Base-by-base conservation (phyloP, 2,113 vertebrate species). In the Psittacula cyanocephala region DNA sequence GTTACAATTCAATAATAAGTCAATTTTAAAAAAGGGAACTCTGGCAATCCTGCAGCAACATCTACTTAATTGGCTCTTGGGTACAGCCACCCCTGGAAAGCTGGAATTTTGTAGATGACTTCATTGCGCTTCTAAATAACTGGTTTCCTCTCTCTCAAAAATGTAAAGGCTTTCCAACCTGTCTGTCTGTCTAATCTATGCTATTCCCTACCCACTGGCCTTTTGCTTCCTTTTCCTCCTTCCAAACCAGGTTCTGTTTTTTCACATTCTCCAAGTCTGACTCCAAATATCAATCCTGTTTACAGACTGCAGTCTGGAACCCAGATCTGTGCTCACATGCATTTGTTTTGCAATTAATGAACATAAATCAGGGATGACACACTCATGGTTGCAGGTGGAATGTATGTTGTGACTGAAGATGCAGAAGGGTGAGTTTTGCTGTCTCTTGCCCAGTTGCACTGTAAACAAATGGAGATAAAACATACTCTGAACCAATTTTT, bases 291-390 rank as follows among this genome's bases (percentile, higher is more conserved):
- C 91, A 93, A 12, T 97, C 93, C 85, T 39, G 25, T 83, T 90
- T 93, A 75, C 57, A 89, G 55, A 87, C 70, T 86, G 57, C 53
- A 89, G 81, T 74, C 77, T 93, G 65, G 63, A 96, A 96, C 77
- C 62, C 76, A 94, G 49, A 72, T 95, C 81, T 90, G 50, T 70
- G 63, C 52, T 96, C 91, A 93, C 86, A 49, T 93, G 74, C 75
- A 37, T 96, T 97, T 96, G 86, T 77, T 75, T 89, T 96, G 79
- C 96, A 89, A 97, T 96, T 95, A 96, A 96, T 91, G 91, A 96
- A 84, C 70, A 35, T 81, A 80, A 95, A 95, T 91, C 72, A 79
- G 63, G 50, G 84, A 64, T 94, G 91, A 97, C 93, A 91, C 6
- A 81, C 84, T 93, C 60, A n/a, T 24, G 62, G 86, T 94, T 93